Evolutionary conservation across 2,797 vertebrate species (phyloP), one percentile per base, ranked within the genome.

Genomic region (Tragelaphus oryx): DNA sequence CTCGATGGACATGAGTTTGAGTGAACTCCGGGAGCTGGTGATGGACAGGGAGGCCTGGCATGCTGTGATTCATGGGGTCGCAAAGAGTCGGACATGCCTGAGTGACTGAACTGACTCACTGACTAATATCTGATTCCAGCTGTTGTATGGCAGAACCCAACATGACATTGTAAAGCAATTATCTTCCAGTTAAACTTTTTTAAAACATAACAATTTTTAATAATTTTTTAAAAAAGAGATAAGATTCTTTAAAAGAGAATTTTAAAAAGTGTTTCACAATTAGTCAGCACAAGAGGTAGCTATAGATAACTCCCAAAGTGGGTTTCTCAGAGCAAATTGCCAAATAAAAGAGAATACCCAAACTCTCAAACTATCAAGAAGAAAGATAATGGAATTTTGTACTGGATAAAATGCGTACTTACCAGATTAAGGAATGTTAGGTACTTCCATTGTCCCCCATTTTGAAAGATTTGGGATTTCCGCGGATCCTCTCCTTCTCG

Each of bases 391-490:
- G 4, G 33, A 26, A 28, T 37, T 76, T 41, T 78, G 24, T 78
- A 71, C 55, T 60, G n/a, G 11, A 79, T 84, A 82, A 84, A 91
- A 71, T 92, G 68, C 20, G 28, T 75, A 96, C 99, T 99, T 98
- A 99, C 99, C 99, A 99, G 98, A 98, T 99, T 99, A 95, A 99
- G 98, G 76, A 99, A 98, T 5, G 99, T 99, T 94, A 99, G 98
- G 96, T 99, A 99, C 97, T 99, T 99, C 99, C 99, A 99, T 5
- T 98, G 99, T 94, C 99, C 99, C n/a, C 99, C 99, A 0, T 99
- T 99, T 59, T 96, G 94, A 97, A 99, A 99, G 88, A 99, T 97
- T 90, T 98, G 98, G 87, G 96, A 44, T 37, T 98, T 98, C 78
- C 97, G 46, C 0, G 98, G 94, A 86, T 98, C 98, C 91, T 96